Evolutionary conservation across 2,888 invertebrate species (phyloP).

Genomic region (Xanthostigma xanthostigma): DNA sequence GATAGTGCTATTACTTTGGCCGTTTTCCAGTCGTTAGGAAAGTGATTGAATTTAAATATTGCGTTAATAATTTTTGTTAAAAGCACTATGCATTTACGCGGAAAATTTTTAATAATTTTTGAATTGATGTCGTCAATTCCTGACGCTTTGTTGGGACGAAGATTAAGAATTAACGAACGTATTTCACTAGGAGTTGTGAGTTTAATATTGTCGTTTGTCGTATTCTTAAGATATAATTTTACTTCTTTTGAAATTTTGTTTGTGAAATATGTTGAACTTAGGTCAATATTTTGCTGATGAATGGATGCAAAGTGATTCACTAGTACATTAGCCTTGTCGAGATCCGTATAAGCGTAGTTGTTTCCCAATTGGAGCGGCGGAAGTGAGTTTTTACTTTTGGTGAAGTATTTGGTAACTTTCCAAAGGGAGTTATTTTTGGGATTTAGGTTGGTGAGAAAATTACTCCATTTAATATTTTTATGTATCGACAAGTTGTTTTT

Average conservation of each 20-base stretch:
- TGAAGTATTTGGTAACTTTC: too few species aligned
- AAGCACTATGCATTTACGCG: constrained; percentile 11
- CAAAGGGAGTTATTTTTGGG: too few species aligned
- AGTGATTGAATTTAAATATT: constrained; percentile 10
- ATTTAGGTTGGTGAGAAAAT: too few species aligned
- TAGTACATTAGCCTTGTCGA: too few species aligned
- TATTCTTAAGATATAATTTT: not conserved
- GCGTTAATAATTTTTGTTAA: constrained; percentile 12
- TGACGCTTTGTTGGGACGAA: constrained; percentile 11
- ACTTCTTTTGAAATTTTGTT: not conserved
- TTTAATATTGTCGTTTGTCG: not conserved
- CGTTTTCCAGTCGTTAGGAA: constrained; percentile 14
- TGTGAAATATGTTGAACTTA: not conserved
- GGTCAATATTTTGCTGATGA: not conserved
- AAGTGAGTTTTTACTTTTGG: too few species aligned
- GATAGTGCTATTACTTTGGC: constrained; percentile 12
- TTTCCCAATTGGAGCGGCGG: too few species aligned
- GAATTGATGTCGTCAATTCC: constrained; percentile 12
- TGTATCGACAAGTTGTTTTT: too few species aligned
- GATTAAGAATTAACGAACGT: constrained; percentile 4
- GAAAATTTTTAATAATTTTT: constrained; percentile 13
- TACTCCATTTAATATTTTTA: too few species aligned
- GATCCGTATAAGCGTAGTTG: too few species aligned
- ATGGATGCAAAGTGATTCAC: not conserved
- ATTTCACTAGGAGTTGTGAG: constrained; percentile 9